Evolutionary conservation across 2,888 invertebrate species (phyloP).

Genomic region (Eilema depressum): DNA sequence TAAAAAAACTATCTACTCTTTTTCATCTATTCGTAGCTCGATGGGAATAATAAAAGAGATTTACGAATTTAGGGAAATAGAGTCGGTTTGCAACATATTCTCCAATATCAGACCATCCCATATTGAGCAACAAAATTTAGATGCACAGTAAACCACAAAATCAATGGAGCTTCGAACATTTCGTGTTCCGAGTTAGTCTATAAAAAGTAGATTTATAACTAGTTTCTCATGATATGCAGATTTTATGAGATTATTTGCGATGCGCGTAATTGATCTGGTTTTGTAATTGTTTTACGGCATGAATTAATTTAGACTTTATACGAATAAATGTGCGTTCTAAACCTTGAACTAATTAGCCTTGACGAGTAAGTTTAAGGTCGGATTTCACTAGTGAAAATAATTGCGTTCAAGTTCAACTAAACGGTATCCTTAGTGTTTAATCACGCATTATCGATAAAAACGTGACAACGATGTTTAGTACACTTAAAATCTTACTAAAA

Average conservation of each 20-base stretch:
- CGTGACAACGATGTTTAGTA: not conserved
- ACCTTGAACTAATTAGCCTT: constrained; percentile 5
- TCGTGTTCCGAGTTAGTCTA: constrained; percentile 31
- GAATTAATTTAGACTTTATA: not conserved
- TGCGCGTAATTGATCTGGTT: not conserved
- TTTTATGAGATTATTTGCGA: not conserved
- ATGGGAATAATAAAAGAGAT: not conserved
- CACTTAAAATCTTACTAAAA: not conserved
- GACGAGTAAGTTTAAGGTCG: constrained; percentile 1
- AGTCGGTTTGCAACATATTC: constrained; percentile 16
- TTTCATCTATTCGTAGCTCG: not conserved
- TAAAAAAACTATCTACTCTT: not conserved
- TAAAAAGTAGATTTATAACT: constrained; percentile 35
- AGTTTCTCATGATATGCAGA: constrained; percentile 1
- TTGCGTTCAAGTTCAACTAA: constrained; percentile 1
- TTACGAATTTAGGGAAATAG: constrained; percentile 6
- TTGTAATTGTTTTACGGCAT: not conserved
- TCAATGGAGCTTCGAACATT: constrained; percentile 37
- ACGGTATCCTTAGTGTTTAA: not conserved
- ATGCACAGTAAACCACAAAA: constrained; percentile 30
- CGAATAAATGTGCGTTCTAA: not conserved
- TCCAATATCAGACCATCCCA: constrained; percentile 17
- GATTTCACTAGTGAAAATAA: not conserved
- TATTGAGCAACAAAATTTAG: constrained; percentile 24
- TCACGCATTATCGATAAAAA: not conserved